Evolutionary conservation across 2,888 invertebrate genomes (phyloP).

Genomic region (Syrphus vitripennis): DNA sequence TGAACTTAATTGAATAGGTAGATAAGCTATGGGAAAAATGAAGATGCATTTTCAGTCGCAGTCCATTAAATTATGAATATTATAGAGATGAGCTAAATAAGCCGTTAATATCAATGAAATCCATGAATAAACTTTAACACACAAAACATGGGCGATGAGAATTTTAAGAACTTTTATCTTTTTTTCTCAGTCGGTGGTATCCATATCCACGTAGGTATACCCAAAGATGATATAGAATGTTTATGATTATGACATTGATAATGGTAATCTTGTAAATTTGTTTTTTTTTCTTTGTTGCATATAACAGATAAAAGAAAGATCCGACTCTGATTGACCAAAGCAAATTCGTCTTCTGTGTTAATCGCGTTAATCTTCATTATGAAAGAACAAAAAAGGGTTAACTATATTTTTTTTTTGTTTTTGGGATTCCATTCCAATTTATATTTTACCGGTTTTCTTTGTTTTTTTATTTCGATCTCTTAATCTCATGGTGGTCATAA

Average conservation of each 20-base stretch:
- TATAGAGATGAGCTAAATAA: constrained; percentile 21
- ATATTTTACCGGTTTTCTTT: constrained; percentile 42
- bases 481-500: constrained; percentile 47
- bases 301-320: constrained; percentile 26
- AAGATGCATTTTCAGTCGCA: constrained; percentile 2
- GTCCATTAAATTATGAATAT: constrained; percentile 15
- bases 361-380: constrained; percentile 2
- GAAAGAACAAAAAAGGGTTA: neutral
- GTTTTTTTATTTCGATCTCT: constrained; percentile 15
- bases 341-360: constrained; percentile 21
- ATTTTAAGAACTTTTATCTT: neutral
- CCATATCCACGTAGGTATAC: neutral
- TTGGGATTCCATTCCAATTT: neutral
- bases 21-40: neutral
- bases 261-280: constrained; percentile 9
- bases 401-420: too few species aligned
- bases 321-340: constrained; percentile 51
- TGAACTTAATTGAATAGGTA: neutral
- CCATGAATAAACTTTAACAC: neutral
- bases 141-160: constrained; percentile 27
- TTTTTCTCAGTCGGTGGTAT: constrained; percentile 9
- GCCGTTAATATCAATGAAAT: neutral
- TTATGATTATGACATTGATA: constrained; percentile 25
- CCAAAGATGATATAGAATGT: neutral
- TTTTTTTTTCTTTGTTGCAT: constrained; percentile 1